Conservation (phyloP, 2,797 vertebrate species). For the Sebastes melanostomus region DNA sequence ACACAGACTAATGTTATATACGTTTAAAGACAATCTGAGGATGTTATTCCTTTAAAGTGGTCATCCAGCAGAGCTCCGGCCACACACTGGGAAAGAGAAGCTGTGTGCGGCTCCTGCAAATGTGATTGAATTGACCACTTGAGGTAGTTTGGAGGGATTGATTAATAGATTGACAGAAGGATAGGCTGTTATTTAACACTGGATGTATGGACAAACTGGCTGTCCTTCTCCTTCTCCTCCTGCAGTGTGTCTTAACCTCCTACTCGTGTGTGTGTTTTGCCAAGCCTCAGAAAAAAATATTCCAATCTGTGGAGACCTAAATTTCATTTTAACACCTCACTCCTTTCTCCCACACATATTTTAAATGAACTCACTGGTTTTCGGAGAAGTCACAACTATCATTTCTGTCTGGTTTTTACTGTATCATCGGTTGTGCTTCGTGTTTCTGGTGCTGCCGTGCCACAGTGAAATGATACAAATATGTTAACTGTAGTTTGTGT, state of each 20-base stretch:
- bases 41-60: neutral
- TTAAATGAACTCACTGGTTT: slow-evolving; percentile 41
- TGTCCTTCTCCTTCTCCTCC: slow-evolving; percentile 37
- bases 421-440: neutral
- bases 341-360: slow-evolving; percentile 54
- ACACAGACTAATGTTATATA: neutral
- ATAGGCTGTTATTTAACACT: slow-evolving; percentile 38
- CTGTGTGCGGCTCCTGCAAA: slow-evolving; percentile 6
- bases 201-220: slow-evolving; percentile 40
- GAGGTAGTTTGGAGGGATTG: slow-evolving; percentile 34
- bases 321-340: slow-evolving; percentile 62
- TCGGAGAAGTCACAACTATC: slow-evolving; percentile 29
- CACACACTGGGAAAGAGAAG: neutral
- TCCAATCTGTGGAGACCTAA: slow-evolving; percentile 45
- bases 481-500: slow-evolving; percentile 5
- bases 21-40: neutral
- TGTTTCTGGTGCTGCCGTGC: slow-evolving; percentile 10
- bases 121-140: slow-evolving; percentile 32
- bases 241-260: slow-evolving; percentile 39
- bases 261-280: slow-evolving; percentile 29
- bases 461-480: slow-evolving; percentile 18
- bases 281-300: slow-evolving; percentile 46
- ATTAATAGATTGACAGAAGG: slow-evolving; percentile 43
- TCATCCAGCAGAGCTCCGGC: neutral
- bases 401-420: slow-evolving; percentile 17